A percentile compares a stretch with the other conserved stretches of the same genome.
Conservation (phyloP, 2,888 invertebrate species). For the Neoscelio sp. region DNA sequence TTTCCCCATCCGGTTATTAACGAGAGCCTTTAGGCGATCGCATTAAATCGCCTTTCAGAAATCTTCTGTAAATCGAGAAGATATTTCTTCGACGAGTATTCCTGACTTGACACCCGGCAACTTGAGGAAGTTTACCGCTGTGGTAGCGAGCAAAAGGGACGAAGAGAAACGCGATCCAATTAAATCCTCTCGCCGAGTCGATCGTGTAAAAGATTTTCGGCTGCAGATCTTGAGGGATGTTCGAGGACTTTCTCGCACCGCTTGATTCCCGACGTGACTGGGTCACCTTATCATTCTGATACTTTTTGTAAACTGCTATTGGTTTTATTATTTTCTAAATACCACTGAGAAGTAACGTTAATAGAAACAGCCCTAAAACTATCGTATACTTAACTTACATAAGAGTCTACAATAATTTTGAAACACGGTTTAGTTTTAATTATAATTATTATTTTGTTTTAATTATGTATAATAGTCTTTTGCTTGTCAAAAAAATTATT, state of each 20-base stretch:
- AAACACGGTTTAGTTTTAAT: too few species aligned
- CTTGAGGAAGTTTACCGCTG: slow-evolving; percentile 48
- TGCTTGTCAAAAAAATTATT: too few species aligned
- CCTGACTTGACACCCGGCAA: slow-evolving; percentile 53
- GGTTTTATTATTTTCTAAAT: slow-evolving; percentile 49
- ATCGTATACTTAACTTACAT: too few species aligned
- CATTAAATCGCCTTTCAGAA: slow-evolving; percentile 69
- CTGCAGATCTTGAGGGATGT: slow-evolving; percentile 50
- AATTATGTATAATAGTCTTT: too few species aligned
- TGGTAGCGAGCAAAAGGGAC: slow-evolving; percentile 24
- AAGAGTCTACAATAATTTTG: too few species aligned
- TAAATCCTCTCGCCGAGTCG: slow-evolving; percentile 65
- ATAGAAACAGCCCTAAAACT: too few species aligned
- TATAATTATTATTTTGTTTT: too few species aligned
- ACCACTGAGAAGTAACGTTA: too few species aligned
- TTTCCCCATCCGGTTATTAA: slow-evolving; percentile 73
- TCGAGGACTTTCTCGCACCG: slow-evolving; percentile 19
- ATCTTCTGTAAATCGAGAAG: slow-evolving; percentile 65
- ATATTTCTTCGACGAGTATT: slow-evolving; percentile 61
- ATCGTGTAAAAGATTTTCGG: slow-evolving; percentile 58
- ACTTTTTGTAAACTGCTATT: neutral
- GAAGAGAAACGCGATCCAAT: slow-evolving; percentile 59
- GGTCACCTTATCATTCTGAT: neutral
- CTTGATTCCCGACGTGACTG: slow-evolving; percentile 23
- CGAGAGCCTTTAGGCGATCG: slow-evolving; percentile 71